A percentile compares a stretch with the other conserved stretches of the same genome.
These are phyloP conservation scores for Micromys minutus DNA, from an alignment of 2,113 vertebrate genomes.

Conservation along the genomic window DNA sequence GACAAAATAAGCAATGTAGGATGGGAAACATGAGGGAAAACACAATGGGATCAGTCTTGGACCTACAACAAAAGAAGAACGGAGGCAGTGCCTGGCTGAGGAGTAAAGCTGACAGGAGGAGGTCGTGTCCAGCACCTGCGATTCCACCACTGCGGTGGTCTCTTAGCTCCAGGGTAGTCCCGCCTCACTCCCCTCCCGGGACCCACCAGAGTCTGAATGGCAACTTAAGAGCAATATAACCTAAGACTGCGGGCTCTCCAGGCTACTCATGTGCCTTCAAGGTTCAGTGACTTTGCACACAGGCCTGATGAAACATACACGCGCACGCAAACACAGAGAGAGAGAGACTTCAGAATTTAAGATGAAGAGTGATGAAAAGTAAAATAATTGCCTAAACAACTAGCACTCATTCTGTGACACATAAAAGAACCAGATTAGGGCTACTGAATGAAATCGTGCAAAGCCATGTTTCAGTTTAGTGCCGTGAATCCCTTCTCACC, in stretches of 20 bases:
- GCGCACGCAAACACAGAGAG: not conserved
- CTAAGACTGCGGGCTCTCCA: not conserved
- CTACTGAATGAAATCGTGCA: conserved; percentile 5
- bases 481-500: not conserved
- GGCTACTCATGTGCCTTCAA: not conserved
- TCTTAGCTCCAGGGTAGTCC: too few relatives aligned
- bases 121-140: too few relatives aligned
- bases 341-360: conserved; percentile 5
- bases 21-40: not conserved
- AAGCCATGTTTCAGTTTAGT: conserved; percentile 32
- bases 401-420: conserved; percentile 32
- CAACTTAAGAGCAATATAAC: not conserved
- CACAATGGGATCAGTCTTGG: not conserved
- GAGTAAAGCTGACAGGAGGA: not conserved
- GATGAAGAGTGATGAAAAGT: not conserved
- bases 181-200: too few relatives aligned
- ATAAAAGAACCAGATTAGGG: not conserved
- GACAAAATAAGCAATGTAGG: conserved; percentile 11
- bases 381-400: conserved; percentile 36
- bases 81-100: not conserved
- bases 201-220: too few relatives aligned
- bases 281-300: not conserved
- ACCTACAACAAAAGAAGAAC: conserved; percentile 46
- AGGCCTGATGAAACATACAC: not conserved
- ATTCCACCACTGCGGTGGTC: too few relatives aligned